phyloP scores from a whole-genome alignment of 2,888 invertebrate genomes.

The Oscheius sp. region DNA sequence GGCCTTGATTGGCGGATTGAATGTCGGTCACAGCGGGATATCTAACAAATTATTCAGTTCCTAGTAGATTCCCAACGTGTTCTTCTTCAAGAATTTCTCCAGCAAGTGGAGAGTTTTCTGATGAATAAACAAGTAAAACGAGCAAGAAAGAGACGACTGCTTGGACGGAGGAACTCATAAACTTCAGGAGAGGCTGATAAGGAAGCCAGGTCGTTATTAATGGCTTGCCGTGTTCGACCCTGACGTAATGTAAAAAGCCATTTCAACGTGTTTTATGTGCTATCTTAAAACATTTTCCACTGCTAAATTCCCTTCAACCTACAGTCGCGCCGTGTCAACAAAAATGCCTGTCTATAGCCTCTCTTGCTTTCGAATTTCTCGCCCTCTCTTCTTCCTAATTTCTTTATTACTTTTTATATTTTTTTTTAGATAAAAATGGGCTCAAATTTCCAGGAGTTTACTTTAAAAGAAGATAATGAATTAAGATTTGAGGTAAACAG shows the following conservation, averaged over 20 bases:
- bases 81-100: no score
- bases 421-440: slow-evolving; percentile 3
- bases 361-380: background rate
- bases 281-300: background rate
- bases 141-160: background rate
- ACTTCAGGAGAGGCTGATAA: slow-evolving; percentile 12
- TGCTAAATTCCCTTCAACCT: background rate
- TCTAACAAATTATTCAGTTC: no score
- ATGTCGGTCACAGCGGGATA: no score
- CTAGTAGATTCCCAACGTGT: no score
- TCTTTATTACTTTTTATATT: background rate
- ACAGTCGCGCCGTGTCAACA: background rate
- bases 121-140: no score
- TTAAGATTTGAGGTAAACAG: slow-evolving; percentile 60
- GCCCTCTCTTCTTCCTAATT: background rate
- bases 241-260: background rate
- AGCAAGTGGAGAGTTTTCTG: no score
- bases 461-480: slow-evolving; percentile 63
- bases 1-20: background rate
- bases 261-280: background rate
- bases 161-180: slow-evolving; percentile 13
- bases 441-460: slow-evolving; percentile 38
- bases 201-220: slow-evolving; percentile 22
- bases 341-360: background rate
- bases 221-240: background rate